These are phyloP conservation scores for Parascotia fuliginaria DNA, from an alignment of 2,888 invertebrate genomes.

Conservation along the genomic window DNA sequence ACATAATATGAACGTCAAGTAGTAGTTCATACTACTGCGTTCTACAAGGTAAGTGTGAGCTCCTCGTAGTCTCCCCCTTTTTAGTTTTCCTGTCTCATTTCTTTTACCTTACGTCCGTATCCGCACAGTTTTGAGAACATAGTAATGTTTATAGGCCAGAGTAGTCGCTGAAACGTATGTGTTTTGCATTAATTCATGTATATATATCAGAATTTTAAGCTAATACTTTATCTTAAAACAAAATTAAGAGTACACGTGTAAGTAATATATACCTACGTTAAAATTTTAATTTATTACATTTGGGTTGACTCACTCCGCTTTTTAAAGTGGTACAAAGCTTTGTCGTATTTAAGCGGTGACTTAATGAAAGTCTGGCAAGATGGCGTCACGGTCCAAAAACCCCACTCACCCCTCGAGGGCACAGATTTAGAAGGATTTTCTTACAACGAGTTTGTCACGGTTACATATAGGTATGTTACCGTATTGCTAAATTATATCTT, in stretches of 20 bases:
- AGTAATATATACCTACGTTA: constrained; percentile 8
- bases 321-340: constrained; percentile 53
- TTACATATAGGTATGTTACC: constrained; percentile 52
- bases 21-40: no score
- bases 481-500: constrained; percentile 45
- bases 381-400: constrained; percentile 58
- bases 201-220: neutral
- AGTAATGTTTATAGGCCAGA: no score
- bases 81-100: no score
- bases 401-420: constrained; percentile 51
- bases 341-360: constrained; percentile 64
- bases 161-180: no score
- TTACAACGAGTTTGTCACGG: constrained; percentile 58
- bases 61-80: no score
- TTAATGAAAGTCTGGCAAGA: constrained; percentile 71
- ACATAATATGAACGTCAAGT: no score
- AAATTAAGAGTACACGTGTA: constrained; percentile 17
- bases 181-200: neutral
- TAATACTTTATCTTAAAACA: neutral
- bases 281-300: constrained; percentile 32
- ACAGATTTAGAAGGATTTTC: constrained; percentile 65
- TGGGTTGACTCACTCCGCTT: constrained; percentile 36
- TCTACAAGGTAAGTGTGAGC: no score
- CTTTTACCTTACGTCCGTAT: no score
- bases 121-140: no score